Percentiles rank a stretch among this genome's conserved stretches.
Conservation (phyloP, 2,888 invertebrate species). For the Halictus quadricinctus region DNA sequence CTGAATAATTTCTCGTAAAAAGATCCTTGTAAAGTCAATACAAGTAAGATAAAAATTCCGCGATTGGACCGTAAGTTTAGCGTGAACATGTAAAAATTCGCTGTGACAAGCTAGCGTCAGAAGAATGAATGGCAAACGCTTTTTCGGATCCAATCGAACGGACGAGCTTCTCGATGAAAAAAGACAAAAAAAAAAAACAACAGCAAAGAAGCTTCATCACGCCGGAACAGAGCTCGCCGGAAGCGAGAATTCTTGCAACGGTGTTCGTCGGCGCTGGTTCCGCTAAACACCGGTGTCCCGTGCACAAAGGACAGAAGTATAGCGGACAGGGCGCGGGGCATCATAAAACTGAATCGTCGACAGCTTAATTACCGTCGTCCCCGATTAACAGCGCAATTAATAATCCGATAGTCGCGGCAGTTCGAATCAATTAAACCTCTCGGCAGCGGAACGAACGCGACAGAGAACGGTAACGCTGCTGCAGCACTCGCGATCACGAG, state of each 20-base stretch:
- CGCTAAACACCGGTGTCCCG: neutral
- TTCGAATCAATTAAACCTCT: conserved; percentile 61
- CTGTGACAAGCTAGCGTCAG: neutral
- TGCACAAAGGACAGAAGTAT: conserved; percentile 29
- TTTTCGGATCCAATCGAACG: neutral
- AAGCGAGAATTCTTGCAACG: neutral
- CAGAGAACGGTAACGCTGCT: neutral
- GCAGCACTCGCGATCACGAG: neutral
- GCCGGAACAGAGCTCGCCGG: neutral
- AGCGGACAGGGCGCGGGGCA: conserved; percentile 31
- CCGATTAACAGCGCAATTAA: conserved; percentile 61
- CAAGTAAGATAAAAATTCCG: too few relatives aligned
- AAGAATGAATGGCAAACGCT: neutral
- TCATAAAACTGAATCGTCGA: conserved; percentile 60
- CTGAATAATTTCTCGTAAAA: too few relatives aligned
- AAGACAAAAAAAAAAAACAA: neutral
- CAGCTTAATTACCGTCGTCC: conserved; percentile 62
- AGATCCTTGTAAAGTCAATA: too few relatives aligned
- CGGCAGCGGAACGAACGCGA: conserved; percentile 35
- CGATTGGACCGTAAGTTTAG: neutral
- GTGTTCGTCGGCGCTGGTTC: neutral
- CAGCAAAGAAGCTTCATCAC: neutral
- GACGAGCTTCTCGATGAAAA: neutral
- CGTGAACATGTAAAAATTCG: too few relatives aligned
- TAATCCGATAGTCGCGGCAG: conserved; percentile 58